phyloP scores from a whole-genome alignment of 1,140 invertebrate species.

The Trichoplusia ni region DNA sequence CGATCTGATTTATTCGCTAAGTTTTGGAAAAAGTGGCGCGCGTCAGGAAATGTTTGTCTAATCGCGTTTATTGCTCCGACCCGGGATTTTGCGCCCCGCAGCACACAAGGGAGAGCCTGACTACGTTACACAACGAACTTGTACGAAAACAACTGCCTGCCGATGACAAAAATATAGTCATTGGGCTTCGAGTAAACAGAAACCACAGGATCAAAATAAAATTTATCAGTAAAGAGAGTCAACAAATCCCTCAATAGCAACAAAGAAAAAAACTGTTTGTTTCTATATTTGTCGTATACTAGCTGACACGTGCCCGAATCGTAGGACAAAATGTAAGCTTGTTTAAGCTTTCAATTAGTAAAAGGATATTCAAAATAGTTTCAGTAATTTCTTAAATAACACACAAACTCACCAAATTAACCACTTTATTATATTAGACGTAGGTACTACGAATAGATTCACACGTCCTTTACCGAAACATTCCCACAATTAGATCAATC shows the following conservation, averaged over 20 bases:
- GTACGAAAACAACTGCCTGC: slow-evolving; percentile 19
- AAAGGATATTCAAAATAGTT: too few relatives aligned
- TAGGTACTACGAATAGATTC: too few relatives aligned
- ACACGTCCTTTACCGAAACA: too few relatives aligned
- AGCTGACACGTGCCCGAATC: too few relatives aligned
- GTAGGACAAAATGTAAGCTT: too few relatives aligned
- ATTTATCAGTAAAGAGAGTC: not conserved
- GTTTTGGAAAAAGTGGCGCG: slow-evolving; percentile 78
- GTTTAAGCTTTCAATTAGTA: too few relatives aligned
- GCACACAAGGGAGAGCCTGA: slow-evolving; percentile 47
- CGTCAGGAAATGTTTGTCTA: slow-evolving; percentile 80
- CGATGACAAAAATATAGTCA: slow-evolving; percentile 5
- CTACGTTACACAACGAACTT: not conserved
- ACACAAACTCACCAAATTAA: too few relatives aligned
- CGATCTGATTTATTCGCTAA: slow-evolving; percentile 79
- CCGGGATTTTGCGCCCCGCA: slow-evolving; percentile 64
- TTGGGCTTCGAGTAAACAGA: not conserved
- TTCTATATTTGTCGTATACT: too few relatives aligned
- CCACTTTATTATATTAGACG: too few relatives aligned
- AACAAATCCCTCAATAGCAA: not conserved
- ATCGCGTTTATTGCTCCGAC: slow-evolving; percentile 73
- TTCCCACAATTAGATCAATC: slow-evolving; percentile 17
- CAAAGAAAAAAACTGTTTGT: not conserved
- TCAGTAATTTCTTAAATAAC: too few relatives aligned
- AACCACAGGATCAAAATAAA: not conserved